Conservation (phyloP, 2,888 invertebrate species). For the Tenthredo livida region DNA sequence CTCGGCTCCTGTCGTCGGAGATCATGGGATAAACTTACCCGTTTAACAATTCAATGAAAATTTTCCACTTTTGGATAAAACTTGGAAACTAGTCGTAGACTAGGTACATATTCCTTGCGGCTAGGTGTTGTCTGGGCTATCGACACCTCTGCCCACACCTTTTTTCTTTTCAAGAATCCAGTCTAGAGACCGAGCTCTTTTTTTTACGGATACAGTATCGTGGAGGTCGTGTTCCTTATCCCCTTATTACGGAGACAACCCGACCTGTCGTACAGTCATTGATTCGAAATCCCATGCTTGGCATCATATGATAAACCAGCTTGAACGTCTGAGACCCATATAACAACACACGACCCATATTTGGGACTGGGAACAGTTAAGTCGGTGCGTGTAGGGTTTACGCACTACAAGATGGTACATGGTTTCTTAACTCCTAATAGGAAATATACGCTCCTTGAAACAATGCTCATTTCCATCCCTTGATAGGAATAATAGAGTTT, state of each 20-base stretch:
- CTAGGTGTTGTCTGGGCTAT: background rate
- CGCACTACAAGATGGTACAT: slow-evolving; percentile 52
- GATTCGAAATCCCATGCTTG: slow-evolving; percentile 48
- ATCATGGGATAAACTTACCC: slow-evolving; percentile 23
- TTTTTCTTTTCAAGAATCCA: background rate
- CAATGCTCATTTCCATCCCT: slow-evolving; percentile 63
- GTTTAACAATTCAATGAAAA: slow-evolving; percentile 43
- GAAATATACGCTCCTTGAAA: slow-evolving; percentile 58
- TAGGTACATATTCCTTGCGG: background rate
- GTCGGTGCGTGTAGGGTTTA: slow-evolving; percentile 54
- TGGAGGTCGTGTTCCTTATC: slow-evolving; percentile 13
- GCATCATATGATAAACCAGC: slow-evolving; percentile 53
- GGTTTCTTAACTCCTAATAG: slow-evolving; percentile 57
- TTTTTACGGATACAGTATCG: background rate
- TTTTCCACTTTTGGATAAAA: slow-evolving; percentile 3
- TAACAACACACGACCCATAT: slow-evolving; percentile 52
- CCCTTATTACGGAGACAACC: background rate
- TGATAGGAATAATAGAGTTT: slow-evolving; percentile 55
- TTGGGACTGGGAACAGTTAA: slow-evolving; percentile 54
- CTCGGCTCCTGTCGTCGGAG: slow-evolving; percentile 4
- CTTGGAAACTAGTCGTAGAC: background rate
- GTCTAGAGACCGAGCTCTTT: background rate
- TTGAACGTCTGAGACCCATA: slow-evolving; percentile 51
- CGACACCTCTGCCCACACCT: background rate
- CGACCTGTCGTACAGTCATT: slow-evolving; percentile 33